Evolutionary conservation across 2,797 vertebrate genomes (phyloP).

Genomic region (Rhynchotus rufescens): DNA sequence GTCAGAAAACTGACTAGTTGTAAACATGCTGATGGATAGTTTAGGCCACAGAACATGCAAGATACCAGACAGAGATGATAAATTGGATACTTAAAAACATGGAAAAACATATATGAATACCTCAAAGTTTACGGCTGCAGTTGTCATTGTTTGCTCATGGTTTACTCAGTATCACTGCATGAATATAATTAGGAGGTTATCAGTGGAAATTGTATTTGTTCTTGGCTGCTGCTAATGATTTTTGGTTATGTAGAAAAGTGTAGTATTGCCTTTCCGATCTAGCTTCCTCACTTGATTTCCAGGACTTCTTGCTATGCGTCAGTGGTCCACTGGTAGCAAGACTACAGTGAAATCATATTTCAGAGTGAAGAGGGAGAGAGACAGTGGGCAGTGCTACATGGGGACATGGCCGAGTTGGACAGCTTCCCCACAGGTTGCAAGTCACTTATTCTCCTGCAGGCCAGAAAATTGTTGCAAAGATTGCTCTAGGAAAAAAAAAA

Average conservation of each 20-base stretch:
- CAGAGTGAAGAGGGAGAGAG: neutral
- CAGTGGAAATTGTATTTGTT: neutral
- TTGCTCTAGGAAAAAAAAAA: neutral
- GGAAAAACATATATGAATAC: neutral
- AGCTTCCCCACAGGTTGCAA: neutral
- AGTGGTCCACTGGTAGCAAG: neutral
- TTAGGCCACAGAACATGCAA: neutral
- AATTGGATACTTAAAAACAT: neutral
- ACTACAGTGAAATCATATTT: rapidly evolving
- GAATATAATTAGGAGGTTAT: neutral
- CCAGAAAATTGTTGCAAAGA: neutral
- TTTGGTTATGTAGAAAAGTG: neutral
- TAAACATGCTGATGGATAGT: rapidly evolving
- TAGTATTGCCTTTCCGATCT: neutral
- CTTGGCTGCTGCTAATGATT: neutral
- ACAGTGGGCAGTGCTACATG: neutral
- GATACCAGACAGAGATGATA: neutral
- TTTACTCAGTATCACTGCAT: neutral
- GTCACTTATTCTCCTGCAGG: neutral
- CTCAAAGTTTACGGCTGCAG: neutral
- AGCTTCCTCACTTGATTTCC: neutral
- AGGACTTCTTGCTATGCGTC: neutral
- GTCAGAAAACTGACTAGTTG: neutral
- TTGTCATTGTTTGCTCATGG: neutral
- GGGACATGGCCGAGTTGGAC: neutral